phyloP scores from a whole-genome alignment of 64 coral and sea anemone genomes.

The Stylophora pistillata region DNA sequence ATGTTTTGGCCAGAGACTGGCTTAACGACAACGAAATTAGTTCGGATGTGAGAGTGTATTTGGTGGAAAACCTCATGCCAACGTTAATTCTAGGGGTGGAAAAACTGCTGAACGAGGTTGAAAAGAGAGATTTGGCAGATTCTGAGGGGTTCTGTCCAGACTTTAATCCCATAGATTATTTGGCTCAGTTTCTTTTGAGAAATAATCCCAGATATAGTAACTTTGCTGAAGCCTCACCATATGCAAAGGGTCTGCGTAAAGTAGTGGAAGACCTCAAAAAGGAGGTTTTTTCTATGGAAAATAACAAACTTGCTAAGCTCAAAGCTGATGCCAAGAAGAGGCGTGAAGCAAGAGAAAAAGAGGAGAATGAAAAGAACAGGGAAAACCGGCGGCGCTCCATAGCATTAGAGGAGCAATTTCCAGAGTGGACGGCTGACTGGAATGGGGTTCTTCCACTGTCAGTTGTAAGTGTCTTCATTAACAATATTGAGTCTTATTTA shows the following conservation, averaged over 20 bases:
- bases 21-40: slow-evolving; percentile 88
- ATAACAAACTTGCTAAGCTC: slow-evolving; percentile 84
- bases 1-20: slow-evolving; percentile 95
- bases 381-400: slow-evolving; percentile 70
- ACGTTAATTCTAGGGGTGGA: slow-evolving; percentile 93
- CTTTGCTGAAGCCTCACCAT: slow-evolving; percentile 91
- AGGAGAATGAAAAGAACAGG: slow-evolving; percentile 64
- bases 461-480: slow-evolving; percentile 57
- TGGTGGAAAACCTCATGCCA: slow-evolving; percentile 90
- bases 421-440: slow-evolving; percentile 88
- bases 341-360: slow-evolving; percentile 65
- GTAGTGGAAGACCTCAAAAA: slow-evolving; percentile 86
- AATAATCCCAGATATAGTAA: slow-evolving; percentile 97
- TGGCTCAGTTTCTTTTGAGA: slow-evolving; percentile 94
- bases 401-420: slow-evolving; percentile 88
- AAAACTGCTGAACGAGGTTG: slow-evolving; percentile 87
- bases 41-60: slow-evolving; percentile 84
- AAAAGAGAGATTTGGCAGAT: slow-evolving; percentile 69
- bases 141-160: slow-evolving; percentile 78
- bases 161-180: slow-evolving; percentile 96
- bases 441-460: slow-evolving; percentile 80
- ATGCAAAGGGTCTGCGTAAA: slow-evolving; percentile 91
- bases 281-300: slow-evolving; percentile 86
- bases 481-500: neutral
- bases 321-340: slow-evolving; percentile 78